Conservation (phyloP, 2,888 invertebrate species). For the Helicoverpa assulta region DNA sequence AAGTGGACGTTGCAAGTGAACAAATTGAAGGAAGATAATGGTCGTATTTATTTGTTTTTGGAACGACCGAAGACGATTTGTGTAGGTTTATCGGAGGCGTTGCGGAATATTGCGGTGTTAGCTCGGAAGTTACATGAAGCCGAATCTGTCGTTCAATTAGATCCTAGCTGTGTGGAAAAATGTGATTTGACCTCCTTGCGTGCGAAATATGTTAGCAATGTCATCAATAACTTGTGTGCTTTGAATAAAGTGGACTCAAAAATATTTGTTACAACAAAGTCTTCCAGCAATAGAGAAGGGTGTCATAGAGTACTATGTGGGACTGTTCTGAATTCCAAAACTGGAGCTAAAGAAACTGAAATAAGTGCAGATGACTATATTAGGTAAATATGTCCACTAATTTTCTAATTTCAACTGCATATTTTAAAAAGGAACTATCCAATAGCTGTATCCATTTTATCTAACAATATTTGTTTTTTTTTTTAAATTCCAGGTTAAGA, state of each 20-base stretch:
- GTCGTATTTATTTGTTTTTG: constrained; percentile 88
- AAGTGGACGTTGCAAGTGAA: constrained; percentile 86
- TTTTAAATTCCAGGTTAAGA: constrained; percentile 84
- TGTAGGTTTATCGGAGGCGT: constrained; percentile 72
- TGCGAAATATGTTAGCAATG: constrained; percentile 73
- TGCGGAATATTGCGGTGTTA: constrained; percentile 69
- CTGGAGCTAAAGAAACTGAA: constrained; percentile 87
- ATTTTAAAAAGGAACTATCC: not conserved
- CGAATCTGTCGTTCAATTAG: constrained; percentile 64
- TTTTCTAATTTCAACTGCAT: not conserved
- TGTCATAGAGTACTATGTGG: constrained; percentile 86
- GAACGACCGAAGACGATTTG: constrained; percentile 78
- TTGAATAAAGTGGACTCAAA: constrained; percentile 54
- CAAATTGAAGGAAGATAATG: constrained; percentile 79
- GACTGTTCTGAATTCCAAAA: constrained; percentile 90
- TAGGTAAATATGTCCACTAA: constrained; percentile 69
- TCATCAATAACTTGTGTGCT: constrained; percentile 75
- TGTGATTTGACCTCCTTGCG: constrained; percentile 77
- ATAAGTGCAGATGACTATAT: constrained; percentile 88
- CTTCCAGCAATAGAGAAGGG: constrained; percentile 69
- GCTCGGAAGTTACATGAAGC: constrained; percentile 61
- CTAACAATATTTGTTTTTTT: not conserved
- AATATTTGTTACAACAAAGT: constrained; percentile 82
- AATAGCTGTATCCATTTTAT: not conserved
- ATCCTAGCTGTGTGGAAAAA: constrained; percentile 70